Base-by-base conservation (phyloP, 2,113 vertebrate genomes). In the Cervus canadensis region DNA sequence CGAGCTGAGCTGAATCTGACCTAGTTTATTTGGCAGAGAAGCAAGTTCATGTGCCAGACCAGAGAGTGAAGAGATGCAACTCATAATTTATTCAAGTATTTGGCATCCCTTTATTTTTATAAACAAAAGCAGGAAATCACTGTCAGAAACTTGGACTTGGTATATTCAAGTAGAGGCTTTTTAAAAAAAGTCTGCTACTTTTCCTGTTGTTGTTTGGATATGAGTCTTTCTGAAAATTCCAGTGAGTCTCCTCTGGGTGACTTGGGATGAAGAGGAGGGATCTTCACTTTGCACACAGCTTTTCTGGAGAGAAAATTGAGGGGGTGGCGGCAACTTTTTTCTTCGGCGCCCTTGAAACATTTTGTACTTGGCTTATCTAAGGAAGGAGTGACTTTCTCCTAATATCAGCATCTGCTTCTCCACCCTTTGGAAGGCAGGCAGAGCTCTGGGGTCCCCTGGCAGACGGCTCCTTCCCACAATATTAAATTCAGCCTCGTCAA, bases 401-500 rank as follows among this genome's bases (percentile, higher is more conserved):
- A 83, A 62, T 43, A 88, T 43, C 71, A 40, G 83, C 94, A 89
- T 59, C 94, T 96, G 95, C 62, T 96, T 71, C 62, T 16, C 45
- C 83, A 8, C 62, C 87, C 78, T n/a, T 60, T 43, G 88, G 82
- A 96, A 89, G 85, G 67, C 56, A 62, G 88, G 45, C 13, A 48
- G 76, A 30, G 40, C 92, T 95, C 81, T 23, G 14, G 62, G 92
- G 64, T 93, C 86, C 74, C 54, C 21, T 4, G 26, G 78, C 25
- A 83, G 91, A 91, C 8, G 0, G 78, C 2, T 87, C 8, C 78
- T 96, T 92, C 87, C 26, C 62, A 59, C 64, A 71, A 4, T 96
- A 93, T 98, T 94, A 83, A 91, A 94, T 74, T 92, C 81, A 96
- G 57, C 62, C 52, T 71, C 94, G 85, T 94, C 95, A 95, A 57